These are phyloP conservation scores for Cydia splendana DNA, from an alignment of 1,140 invertebrate species.

Conservation along the genomic window DNA sequence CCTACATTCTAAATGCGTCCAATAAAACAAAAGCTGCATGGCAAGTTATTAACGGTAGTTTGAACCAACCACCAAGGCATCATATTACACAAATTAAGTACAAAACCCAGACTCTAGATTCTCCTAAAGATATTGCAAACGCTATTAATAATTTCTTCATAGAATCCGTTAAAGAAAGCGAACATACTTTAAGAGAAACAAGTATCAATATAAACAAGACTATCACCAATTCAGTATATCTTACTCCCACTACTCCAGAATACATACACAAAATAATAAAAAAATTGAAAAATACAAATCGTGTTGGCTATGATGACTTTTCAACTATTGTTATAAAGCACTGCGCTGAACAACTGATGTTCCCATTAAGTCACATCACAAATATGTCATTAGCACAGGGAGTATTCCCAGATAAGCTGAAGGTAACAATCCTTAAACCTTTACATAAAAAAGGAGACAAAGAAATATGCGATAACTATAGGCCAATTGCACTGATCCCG, in stretches of 20 bases:
- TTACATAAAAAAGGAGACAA: constrained; percentile 32
- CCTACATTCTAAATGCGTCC: not conserved
- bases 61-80: not conserved
- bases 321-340: constrained; percentile 21
- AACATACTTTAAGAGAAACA: too few species aligned
- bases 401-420: constrained; percentile 17
- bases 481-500: constrained; percentile 17
- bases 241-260: constrained; percentile 1
- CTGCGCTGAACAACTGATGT: not conserved
- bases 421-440: constrained; percentile 22
- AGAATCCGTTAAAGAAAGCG: not conserved
- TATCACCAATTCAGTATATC: not conserved
- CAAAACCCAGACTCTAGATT: not conserved
- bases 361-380: constrained; percentile 10
- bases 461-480: constrained; percentile 13
- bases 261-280: constrained; percentile 23
- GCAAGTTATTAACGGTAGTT: constrained; percentile 17
- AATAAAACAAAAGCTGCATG: constrained; percentile 5
- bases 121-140: constrained; percentile 17
- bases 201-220: not conserved
- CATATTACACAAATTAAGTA: not conserved
- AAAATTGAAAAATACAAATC: constrained; percentile 28
- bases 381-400: constrained; percentile 13
- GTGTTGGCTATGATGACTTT: constrained; percentile 28
- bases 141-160: constrained; percentile 27